Percentiles rank a stretch among this genome's conserved stretches.
Conservation (phyloP, 2,113 vertebrate species). For the Porphyrio hochstetteri region DNA sequence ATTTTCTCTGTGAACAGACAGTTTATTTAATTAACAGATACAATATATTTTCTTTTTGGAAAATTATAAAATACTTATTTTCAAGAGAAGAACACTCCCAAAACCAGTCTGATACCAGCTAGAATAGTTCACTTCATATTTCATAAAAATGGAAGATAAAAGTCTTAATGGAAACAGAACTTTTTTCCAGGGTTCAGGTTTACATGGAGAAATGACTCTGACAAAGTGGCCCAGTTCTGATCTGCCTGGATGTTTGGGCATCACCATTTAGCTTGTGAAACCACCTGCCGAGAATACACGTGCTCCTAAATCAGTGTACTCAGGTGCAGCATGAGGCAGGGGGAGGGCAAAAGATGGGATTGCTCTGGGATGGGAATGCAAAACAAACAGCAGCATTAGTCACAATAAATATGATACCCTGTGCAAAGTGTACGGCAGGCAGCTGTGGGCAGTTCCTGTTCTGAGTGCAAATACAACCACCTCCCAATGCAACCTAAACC, state of each 20-base stretch:
- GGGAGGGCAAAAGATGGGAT: not conserved
- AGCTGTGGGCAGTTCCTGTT: slow-evolving; percentile 33
- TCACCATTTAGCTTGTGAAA: not conserved
- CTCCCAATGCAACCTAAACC: not conserved
- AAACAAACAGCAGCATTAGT: not conserved
- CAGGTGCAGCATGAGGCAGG: not conserved
- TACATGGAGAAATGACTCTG: not conserved
- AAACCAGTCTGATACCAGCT: slow-evolving; percentile 2
- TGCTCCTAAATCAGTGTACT: not conserved
- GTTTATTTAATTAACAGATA: slow-evolving; percentile 43
- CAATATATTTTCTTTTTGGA: slow-evolving; percentile 40
- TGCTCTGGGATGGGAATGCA: not conserved
- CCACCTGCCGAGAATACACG: not conserved
- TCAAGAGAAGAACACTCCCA: slow-evolving; percentile 15
- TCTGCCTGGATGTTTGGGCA: not conserved
- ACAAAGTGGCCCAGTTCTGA: not conserved
- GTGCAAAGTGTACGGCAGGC: not conserved
- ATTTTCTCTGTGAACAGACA: slow-evolving; percentile 5
- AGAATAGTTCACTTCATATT: not conserved
- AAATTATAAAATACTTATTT: slow-evolving; percentile 46
- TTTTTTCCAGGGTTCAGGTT: slow-evolving; percentile 16
- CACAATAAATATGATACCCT: not conserved
- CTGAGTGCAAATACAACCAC: not conserved
- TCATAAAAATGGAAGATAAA: not conserved
- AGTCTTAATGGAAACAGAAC: not conserved